A percentile compares a stretch with the other conserved stretches of the same genome.
These are phyloP conservation scores for Sinella curviseta DNA, from an alignment of 1,140 invertebrate genomes.

Conservation along the genomic window DNA sequence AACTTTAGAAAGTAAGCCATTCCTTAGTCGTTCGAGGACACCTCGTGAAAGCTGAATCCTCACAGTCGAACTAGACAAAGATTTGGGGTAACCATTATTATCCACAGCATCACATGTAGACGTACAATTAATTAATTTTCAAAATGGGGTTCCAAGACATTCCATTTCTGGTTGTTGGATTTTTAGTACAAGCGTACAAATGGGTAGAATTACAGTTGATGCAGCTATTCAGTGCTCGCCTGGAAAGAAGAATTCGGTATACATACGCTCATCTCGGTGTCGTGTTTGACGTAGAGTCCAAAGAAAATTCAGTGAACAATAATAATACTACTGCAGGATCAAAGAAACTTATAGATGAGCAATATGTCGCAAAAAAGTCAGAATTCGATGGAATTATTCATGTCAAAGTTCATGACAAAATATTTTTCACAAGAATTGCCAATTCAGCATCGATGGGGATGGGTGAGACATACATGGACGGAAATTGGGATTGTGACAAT, in stretches of 20 bases:
- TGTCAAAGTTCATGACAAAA: not conserved
- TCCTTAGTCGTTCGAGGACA: too few species aligned
- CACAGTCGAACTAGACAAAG: too few species aligned
- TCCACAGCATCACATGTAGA: too few species aligned
- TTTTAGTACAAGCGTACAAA: constrained; percentile 15
- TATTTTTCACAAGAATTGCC: constrained; percentile 4
- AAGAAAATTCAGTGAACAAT: not conserved
- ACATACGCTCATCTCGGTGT: constrained; percentile 5
- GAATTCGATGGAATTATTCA: not conserved
- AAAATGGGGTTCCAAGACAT: not conserved
- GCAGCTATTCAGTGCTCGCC: not conserved
- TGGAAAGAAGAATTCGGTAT: constrained; percentile 4
- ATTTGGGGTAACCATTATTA: too few species aligned
- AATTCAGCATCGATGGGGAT: constrained; percentile 6
- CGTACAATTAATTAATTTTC: too few species aligned
- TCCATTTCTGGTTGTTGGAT: not conserved
- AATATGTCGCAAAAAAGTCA: not conserved
- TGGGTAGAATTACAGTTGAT: constrained; percentile 16
- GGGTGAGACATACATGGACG: constrained; percentile 24
- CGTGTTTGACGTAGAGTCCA: not conserved
- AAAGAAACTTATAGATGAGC: not conserved
- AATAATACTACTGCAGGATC: not conserved
- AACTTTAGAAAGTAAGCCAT: too few species aligned
- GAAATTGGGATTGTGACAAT: constrained; percentile 21
- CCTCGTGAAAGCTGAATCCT: too few species aligned